Base-by-base conservation (phyloP, 1,140 invertebrate genomes). In the Teleopsis dalmanni region DNA sequence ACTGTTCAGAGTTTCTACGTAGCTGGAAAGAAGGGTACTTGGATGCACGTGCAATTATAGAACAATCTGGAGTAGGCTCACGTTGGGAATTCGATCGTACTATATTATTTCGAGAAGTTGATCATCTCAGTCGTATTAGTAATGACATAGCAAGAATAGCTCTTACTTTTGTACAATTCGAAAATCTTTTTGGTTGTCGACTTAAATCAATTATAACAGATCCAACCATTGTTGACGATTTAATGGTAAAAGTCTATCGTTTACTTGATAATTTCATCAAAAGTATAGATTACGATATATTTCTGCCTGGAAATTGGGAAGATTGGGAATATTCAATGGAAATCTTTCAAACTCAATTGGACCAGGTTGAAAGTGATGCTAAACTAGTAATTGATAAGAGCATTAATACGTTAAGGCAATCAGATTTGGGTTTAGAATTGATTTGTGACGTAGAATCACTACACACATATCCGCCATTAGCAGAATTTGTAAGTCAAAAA, bases 31-130 rank as follows among this genome's bases (percentile, higher is more conserved):
- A 71, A 1, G 73, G 80, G 1, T 91, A 89, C 60, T 73, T 83
- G 53, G 75, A 83, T 42, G 88, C 83, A 0, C 73, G 91, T 22
- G 74, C 81, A 14, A 82, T 81, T 51, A 94, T 95, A 53, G 91
- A 95, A 70, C 59, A 80, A 3, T 85, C 84, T 1, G 87, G 86
- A 1, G 86, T 87, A 56, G 87, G 86, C 4, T 77, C 79, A 9
- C 77, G 91, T 13, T 95, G 91, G 92, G 91, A 95, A 69, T 95
- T 95, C 70, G 86, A 93, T 59, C 81, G 84, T 51, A 80, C 77
- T 9, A 76, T 78, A 36, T 72, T 95, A 2, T 95, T 95, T 65
- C 81, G 81, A 8, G 77, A 81, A 40, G 89, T 88, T 0, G 88
- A 94, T 60, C 91, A 94, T 59, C 84, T 91, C 53, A 80, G 80